Evolutionary conservation across 2,888 invertebrate species (phyloP), one percentile per base, ranked within the genome.

Genomic region (Rhorus exstirpatorius): DNA sequence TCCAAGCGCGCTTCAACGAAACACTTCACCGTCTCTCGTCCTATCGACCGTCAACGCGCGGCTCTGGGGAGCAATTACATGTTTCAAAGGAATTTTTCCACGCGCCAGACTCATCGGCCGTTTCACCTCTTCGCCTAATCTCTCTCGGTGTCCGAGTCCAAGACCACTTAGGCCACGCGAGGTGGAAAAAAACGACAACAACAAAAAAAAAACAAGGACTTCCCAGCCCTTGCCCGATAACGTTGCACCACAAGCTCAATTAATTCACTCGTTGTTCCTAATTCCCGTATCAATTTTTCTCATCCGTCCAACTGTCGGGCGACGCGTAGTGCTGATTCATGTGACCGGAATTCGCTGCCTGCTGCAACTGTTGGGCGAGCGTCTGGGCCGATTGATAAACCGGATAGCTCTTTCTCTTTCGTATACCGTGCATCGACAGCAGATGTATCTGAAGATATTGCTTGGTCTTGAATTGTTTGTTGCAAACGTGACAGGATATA

Each of bases 361-460:
- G 85, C 24, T 82, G 86, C 70, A 83, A 77, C 74, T 88, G 88
- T 68, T 87, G 88, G 21, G 85, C 86, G 55, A 87, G 86, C 44
- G 89, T 84, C 26, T 88, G 90, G 84, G 90, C 89, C 31, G 83
- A 82, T 85, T 92, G 92, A 84, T 92, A 93, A 35, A 92, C 89
- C 55, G 93, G 91, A 61, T 93, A 93, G 72, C 91, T 94, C 93
- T 95, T 94, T 90, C 95, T 93, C 86, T 94, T 94, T 89, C 95
- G 93, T 86, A 95, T 95, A 87, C 95, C 95, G 93, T 95, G 95
- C 93, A 95, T 95, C 84, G 95, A 95, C 91, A 95, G 93, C 93
- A 95, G 93, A 93, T 96, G 96, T 92, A 95, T 95, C 93, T 95
- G 95, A 90, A 95, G 94, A 93, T 96, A 95, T 93, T 95, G 96